Conservation (phyloP, 2,888 invertebrate species). For the Oscheius sp. region DNA sequence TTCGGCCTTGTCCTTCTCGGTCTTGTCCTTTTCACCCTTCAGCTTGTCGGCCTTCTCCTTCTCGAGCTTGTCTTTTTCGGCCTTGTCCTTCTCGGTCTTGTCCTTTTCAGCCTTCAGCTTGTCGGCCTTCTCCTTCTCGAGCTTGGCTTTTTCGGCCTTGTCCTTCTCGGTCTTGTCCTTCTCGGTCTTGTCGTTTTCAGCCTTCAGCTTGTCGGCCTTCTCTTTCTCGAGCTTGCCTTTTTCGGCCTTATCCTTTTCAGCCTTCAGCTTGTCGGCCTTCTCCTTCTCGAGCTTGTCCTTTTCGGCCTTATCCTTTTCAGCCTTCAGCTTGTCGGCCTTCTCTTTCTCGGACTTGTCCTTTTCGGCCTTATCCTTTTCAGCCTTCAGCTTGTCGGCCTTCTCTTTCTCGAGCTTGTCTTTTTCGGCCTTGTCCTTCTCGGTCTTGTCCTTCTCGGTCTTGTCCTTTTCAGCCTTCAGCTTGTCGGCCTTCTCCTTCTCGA, state of each 20-base stretch:
- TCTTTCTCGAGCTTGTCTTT: not conserved
- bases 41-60: conserved; percentile 19
- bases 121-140: conserved; percentile 25
- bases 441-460: conserved; percentile 21
- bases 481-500: conserved; percentile 10
- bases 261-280: conserved; percentile 24
- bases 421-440: not conserved
- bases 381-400: conserved; percentile 12
- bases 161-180: conserved; percentile 22
- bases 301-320: conserved; percentile 2
- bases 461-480: conserved; percentile 25
- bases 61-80: conserved; percentile 19
- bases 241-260: conserved; percentile 22
- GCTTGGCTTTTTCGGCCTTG: conserved; percentile 10
- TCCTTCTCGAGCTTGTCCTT: conserved; percentile 27
- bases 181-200: conserved; percentile 16
- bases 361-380: conserved; percentile 26
- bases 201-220: conserved; percentile 20
- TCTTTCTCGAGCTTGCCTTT: conserved; percentile 21
- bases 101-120: conserved; percentile 27
- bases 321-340: conserved; percentile 13
- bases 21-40: conserved; percentile 14
- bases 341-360: conserved; percentile 13
- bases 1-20: too few relatives aligned
- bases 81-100: conserved; percentile 17